These are phyloP conservation scores for Takifugu bimaculatus DNA, from an alignment of 2,113 vertebrate species.

Conservation along the genomic window DNA sequence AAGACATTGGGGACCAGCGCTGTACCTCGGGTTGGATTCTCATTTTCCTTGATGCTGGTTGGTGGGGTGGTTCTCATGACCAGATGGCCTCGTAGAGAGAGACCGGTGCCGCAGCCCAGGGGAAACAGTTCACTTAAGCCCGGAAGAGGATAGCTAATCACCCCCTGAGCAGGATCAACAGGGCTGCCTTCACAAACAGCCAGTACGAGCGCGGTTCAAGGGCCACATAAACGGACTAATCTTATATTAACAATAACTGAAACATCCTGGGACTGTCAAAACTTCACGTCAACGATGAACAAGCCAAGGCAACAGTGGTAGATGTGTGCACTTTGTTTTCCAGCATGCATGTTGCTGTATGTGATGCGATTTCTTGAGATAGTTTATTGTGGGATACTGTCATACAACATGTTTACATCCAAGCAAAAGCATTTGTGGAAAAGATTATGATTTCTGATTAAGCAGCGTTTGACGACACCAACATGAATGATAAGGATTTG, in stretches of 20 bases:
- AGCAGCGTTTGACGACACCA: too few relatives aligned
- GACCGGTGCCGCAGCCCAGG: constrained; percentile 11
- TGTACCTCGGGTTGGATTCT: constrained; percentile 85
- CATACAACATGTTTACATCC: neutral
- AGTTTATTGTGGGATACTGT: too few relatives aligned
- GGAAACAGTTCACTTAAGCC: neutral
- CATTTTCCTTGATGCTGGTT: constrained; percentile 66
- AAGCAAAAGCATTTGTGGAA: too few relatives aligned
- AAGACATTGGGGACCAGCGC: constrained; percentile 81
- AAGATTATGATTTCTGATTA: too few relatives aligned
- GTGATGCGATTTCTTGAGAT: too few relatives aligned
- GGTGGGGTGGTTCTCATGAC: constrained; percentile 75
- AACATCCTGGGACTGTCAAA: too few relatives aligned
- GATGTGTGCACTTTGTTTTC: too few relatives aligned
- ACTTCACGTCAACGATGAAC: too few relatives aligned
- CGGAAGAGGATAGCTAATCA: constrained; percentile 33
- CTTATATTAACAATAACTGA: too few relatives aligned
- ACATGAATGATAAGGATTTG: too few relatives aligned
- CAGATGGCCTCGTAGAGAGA: constrained; percentile 40
- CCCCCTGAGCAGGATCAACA: constrained; percentile 65
- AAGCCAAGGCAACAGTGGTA: too few relatives aligned
- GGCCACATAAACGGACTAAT: constrained; percentile 40
- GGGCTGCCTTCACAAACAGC: constrained; percentile 59
- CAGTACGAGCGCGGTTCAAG: constrained; percentile 53
- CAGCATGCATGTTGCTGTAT: too few relatives aligned